Conservation (phyloP, 2,113 vertebrate species). For the Tapirus terrestris region DNA sequence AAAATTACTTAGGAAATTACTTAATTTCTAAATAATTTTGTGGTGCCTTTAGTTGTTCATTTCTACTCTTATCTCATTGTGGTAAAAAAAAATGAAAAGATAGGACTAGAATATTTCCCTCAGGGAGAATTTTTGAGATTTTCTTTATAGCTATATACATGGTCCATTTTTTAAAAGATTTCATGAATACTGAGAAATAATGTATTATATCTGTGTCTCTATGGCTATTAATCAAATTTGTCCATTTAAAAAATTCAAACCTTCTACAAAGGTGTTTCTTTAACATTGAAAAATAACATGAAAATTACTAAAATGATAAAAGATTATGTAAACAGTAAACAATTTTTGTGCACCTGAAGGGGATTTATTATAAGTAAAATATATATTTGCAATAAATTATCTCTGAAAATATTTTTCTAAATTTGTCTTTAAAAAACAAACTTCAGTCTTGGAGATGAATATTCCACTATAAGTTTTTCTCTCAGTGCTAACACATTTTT, state of each 20-base stretch:
- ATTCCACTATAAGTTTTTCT: background rate
- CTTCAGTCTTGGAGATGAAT: background rate
- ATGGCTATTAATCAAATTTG: background rate
- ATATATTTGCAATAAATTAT: background rate
- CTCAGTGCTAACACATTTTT: background rate
- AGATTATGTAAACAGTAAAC: background rate
- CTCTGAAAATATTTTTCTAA: background rate
- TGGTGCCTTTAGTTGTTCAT: background rate
- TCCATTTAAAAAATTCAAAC: background rate
- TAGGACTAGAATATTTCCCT: background rate
- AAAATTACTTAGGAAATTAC: background rate
- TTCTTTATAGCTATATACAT: background rate
- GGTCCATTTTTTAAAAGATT: background rate
- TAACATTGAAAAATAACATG: background rate
- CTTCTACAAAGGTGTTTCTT: background rate
- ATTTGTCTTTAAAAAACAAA: background rate
- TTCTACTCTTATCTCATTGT: background rate
- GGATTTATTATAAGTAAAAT: background rate
- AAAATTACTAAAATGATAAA: background rate
- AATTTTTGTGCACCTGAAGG: background rate
- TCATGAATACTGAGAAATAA: background rate
- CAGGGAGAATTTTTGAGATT: background rate
- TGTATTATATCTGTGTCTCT: background rate
- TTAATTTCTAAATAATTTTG: background rate
- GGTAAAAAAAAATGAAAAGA: background rate